These are phyloP conservation scores for Trachelipus rathkii DNA, from an alignment of 1,140 invertebrate genomes.

Conservation along the genomic window DNA sequence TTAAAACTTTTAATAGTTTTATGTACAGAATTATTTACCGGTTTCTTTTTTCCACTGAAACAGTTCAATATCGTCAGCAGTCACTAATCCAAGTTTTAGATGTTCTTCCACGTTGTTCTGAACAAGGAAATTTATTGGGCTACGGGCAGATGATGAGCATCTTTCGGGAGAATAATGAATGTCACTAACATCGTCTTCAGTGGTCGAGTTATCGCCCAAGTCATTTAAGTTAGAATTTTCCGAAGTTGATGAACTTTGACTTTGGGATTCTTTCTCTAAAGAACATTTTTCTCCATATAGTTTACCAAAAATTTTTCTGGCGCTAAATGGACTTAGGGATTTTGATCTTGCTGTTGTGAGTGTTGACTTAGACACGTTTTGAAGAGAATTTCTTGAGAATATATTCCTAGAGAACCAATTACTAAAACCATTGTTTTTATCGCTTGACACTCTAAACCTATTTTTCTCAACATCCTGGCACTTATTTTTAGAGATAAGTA, in stretches of 20 bases:
- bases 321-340: background rate
- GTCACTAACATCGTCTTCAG: no score
- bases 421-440: no score
- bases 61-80: conserved; percentile 39
- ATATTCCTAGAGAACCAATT: background rate
- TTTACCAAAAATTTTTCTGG: background rate
- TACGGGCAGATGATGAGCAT: background rate
- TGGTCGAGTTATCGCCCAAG: no score
- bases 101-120: conserved; percentile 40
- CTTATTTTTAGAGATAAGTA: background rate
- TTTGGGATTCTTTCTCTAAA: background rate
- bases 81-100: conserved; percentile 36
- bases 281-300: background rate
- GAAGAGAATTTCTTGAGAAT: background rate
- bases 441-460: background rate
- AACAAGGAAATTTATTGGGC: conserved; percentile 31
- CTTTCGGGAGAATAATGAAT: background rate
- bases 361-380: background rate
- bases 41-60: conserved; percentile 43
- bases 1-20: background rate
- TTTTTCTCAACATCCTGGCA: background rate
- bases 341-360: background rate
- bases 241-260: background rate
- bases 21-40: conserved; percentile 25
- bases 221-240: no score